phyloP scores from a whole-genome alignment of 2,888 invertebrate genomes.

The Amorpha juglandis region DNA sequence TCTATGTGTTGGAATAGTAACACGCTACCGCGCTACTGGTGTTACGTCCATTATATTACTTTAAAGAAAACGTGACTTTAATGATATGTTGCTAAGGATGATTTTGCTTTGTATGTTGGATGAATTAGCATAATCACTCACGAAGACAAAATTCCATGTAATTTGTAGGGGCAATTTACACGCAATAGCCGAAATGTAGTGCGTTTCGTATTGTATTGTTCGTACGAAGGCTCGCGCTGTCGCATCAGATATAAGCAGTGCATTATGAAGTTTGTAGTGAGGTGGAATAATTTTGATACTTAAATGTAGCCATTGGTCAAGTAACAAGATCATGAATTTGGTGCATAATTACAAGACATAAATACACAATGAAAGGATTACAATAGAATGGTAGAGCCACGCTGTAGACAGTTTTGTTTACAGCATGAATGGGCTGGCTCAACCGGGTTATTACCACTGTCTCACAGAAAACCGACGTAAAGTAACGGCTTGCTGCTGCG shows the following conservation, averaged over 20 bases:
- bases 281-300: conserved; percentile 39
- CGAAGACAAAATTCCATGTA: conserved; percentile 26
- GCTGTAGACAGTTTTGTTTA: too few species aligned
- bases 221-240: conserved; percentile 58
- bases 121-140: conserved; percentile 34
- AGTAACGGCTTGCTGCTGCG: too few species aligned
- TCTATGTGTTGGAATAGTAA: conserved; percentile 30
- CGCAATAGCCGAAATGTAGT: conserved; percentile 24
- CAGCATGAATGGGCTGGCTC: too few species aligned
- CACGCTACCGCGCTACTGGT: conserved; percentile 45
- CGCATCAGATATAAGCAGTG: conserved; percentile 55
- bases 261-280: conserved; percentile 42
- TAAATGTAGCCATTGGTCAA: too few species aligned
- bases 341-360: too few species aligned
- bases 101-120: conserved; percentile 30
- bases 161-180: conserved; percentile 27
- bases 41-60: conserved; percentile 41
- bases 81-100: background rate
- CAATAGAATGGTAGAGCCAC: too few species aligned
- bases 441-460: too few species aligned
- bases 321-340: too few species aligned
- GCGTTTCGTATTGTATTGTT: conserved; percentile 52
- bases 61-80: conserved; percentile 31
- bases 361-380: too few species aligned
- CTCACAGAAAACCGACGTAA: too few species aligned